Percentiles rank a stretch among this genome's conserved stretches.
phyloP scores from a whole-genome alignment of 1,140 invertebrate genomes.

The Drosophila albomicans region DNA sequence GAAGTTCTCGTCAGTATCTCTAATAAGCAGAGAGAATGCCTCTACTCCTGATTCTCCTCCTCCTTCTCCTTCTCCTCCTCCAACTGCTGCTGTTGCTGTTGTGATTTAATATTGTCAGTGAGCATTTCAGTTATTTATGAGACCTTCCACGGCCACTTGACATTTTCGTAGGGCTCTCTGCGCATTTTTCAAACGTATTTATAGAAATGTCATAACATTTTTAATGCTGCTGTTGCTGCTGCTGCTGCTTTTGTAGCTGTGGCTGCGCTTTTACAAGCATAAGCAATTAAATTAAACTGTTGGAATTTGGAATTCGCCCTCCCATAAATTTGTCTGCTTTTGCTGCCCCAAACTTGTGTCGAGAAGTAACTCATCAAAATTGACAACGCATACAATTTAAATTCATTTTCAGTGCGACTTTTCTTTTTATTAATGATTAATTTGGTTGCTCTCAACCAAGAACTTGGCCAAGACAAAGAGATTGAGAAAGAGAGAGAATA shows the following conservation, averaged over 20 bases:
- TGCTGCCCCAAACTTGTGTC: not conserved
- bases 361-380: slow-evolving; percentile 61
- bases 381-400: slow-evolving; percentile 70
- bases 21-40: slow-evolving; percentile 29
- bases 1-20: slow-evolving; percentile 53
- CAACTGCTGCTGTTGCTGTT: slow-evolving; percentile 1
- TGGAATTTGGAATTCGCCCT: slow-evolving; percentile 56
- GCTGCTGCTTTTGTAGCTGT: not conserved
- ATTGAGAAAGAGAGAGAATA: not conserved
- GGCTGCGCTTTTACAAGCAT: slow-evolving; percentile 44
- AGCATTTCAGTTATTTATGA: slow-evolving; percentile 58
- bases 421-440: slow-evolving; percentile 74
- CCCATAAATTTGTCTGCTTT: not conserved
- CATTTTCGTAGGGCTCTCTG: slow-evolving; percentile 14
- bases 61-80: not conserved
- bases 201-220: slow-evolving; percentile 77
- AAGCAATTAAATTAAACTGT: slow-evolving; percentile 74
- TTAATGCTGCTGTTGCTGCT: slow-evolving; percentile 15
- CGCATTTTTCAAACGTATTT: slow-evolving; percentile 44
- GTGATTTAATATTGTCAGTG: slow-evolving; percentile 46
- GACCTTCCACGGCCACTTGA: slow-evolving; percentile 38
- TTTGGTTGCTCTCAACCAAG: slow-evolving; percentile 38
- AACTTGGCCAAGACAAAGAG: not conserved
- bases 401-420: slow-evolving; percentile 63
- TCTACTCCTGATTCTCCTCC: not conserved